Evolutionary conservation across 2,888 invertebrate species (phyloP).

Genomic region (Penaeus monodon): DNA sequence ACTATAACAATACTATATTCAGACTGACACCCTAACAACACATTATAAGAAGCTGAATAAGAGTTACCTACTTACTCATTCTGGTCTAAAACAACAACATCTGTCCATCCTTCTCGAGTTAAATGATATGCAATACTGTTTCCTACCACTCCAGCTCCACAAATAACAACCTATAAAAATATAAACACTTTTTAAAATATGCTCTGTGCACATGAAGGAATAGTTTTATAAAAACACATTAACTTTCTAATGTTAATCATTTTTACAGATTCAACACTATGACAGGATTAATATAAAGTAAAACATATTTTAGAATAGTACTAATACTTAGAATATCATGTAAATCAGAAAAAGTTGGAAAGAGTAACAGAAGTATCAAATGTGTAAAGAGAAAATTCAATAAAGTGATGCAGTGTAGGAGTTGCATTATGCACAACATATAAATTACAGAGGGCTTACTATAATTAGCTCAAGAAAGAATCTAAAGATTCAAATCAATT

Average conservation of each 20-base stretch:
- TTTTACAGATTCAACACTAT: too few relatives aligned
- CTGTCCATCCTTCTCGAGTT: constrained; percentile 78
- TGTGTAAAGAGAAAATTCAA: too few relatives aligned
- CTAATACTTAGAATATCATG: too few relatives aligned
- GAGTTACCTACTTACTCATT: constrained; percentile 71
- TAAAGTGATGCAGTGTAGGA: too few relatives aligned
- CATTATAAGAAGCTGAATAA: background rate
- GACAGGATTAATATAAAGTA: too few relatives aligned
- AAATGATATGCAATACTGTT: constrained; percentile 83
- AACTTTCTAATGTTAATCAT: too few relatives aligned
- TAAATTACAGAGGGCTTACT: background rate
- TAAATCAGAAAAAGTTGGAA: too few relatives aligned
- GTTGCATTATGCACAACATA: too few relatives aligned
- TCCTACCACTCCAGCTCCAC: constrained; percentile 80
- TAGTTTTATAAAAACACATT: background rate
- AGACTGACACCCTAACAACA: background rate
- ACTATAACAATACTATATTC: too few relatives aligned
- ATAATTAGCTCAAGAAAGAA: background rate
- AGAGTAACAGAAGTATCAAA: too few relatives aligned
- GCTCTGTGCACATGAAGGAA: background rate
- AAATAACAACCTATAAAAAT: constrained; percentile 70
- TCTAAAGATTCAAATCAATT: background rate
- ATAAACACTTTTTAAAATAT: background rate
- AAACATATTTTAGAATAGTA: too few relatives aligned
- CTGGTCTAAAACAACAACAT: constrained; percentile 80